These are phyloP conservation scores for Catalaphyllia jardinei DNA, from an alignment of 64 coral and sea anemone genomes.

Conservation along the genomic window DNA sequence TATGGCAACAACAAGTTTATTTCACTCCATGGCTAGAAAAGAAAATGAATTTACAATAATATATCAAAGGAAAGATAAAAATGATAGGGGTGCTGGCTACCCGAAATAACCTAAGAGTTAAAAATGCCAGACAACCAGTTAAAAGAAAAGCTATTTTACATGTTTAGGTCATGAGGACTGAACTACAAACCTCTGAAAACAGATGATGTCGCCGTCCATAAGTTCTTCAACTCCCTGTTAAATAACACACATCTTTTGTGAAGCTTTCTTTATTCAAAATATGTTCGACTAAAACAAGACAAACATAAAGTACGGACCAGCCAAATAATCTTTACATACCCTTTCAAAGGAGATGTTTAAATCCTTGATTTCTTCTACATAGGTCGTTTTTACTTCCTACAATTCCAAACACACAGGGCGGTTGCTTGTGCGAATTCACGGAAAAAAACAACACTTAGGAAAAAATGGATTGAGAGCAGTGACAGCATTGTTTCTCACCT, in stretches of 20 bases:
- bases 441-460: background rate
- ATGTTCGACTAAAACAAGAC: background rate
- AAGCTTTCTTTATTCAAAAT: background rate
- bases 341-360: constrained; percentile 65
- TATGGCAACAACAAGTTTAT: too few relatives aligned
- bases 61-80: too few relatives aligned
- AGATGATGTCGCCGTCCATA: constrained; percentile 82
- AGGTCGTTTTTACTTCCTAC: constrained; percentile 73
- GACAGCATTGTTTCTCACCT: constrained; percentile 40
- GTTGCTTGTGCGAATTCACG: too few relatives aligned
- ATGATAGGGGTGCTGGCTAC: too few relatives aligned
- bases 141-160: too few relatives aligned
- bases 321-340: background rate
- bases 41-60: too few relatives aligned
- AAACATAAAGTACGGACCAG: too few relatives aligned
- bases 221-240: constrained; percentile 73
- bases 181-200: constrained; percentile 64
- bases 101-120: too few relatives aligned
- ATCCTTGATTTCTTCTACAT: constrained; percentile 80
- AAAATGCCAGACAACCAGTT: too few relatives aligned
- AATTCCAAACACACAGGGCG: background rate
- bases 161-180: background rate
- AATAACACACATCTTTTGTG: background rate
- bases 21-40: too few relatives aligned
- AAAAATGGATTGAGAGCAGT: background rate